Base-by-base conservation (phyloP, 2,797 vertebrate genomes). In the Propithecus deckenii region DNA sequence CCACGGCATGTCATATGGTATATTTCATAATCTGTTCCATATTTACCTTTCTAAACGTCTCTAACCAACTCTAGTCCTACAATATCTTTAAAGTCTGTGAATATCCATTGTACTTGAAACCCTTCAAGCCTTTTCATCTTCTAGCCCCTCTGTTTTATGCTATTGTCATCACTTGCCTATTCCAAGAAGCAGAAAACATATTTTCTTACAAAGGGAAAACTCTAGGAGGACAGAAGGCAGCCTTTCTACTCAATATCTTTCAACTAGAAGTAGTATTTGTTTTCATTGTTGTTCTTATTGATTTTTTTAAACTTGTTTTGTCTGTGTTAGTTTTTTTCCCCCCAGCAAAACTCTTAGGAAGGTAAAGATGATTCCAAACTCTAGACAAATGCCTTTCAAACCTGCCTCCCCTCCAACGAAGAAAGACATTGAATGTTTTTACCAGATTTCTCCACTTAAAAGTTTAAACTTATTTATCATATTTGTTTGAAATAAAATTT, bases 1-100 rank as follows among this genome's bases (percentile, higher is more conserved):
- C 57, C 23, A 22, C 28, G 52, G 13, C 69, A 38, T 15, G 61
- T 65, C 89, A 65, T 38, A 41, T 63, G 69, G 69, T 48, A 41
- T 86, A 75, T 91, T 76, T 93, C 79, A 91, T 67, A 78, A 86
- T 88, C 48, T 83, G 23, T 83, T 86, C 80, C 25, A 9, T 87
- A 75, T 57, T 48, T 67, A 80, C 65, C 38, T 96, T 84, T 87
- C 79, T 83, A 52, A 92, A 76, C 50, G 30, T 63, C 22, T 38
- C 46, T 38, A 30, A 48, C 10, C 18, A 63, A 85, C 81, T 61
- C 63, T n/a, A 52, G 67, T 25, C 59, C 32, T 75, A 25, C 2
- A n/a, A 32, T 74, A 43, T 57, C 38, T 96, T 61, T 63, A 32
- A 43, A 65, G 28, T 59, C 59, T 48, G 72, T 80, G 76, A 61